A percentile compares a stretch with the other conserved stretches of the same genome.
Conservation (phyloP, 2,113 vertebrate genomes). For the Chaetops frenatus region DNA sequence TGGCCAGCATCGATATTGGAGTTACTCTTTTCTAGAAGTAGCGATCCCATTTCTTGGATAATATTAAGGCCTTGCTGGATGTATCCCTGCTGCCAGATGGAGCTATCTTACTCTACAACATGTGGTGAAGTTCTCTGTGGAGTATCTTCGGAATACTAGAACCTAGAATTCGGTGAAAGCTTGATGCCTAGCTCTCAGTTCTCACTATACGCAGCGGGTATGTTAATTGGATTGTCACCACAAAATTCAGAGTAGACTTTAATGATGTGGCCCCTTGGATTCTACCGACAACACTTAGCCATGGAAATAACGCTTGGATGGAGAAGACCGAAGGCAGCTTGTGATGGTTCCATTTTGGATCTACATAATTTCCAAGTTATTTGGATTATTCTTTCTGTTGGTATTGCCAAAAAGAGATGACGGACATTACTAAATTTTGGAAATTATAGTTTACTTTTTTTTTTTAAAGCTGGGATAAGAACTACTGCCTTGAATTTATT, state of each 20-base stretch:
- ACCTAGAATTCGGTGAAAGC: constrained; percentile 65
- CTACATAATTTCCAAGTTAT: constrained; percentile 68
- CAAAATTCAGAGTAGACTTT: constrained; percentile 61
- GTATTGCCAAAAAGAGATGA: constrained; percentile 68
- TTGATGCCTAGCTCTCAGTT: constrained; percentile 60
- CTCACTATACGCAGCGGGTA: constrained; percentile 57
- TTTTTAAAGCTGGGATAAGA: constrained; percentile 71
- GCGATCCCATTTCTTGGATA: constrained; percentile 74
- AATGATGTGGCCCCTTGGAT: constrained; percentile 71
- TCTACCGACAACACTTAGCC: constrained; percentile 69
- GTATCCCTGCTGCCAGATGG: constrained; percentile 76
- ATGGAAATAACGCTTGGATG: constrained; percentile 72
- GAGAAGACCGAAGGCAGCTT: constrained; percentile 71
- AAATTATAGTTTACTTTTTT: constrained; percentile 69
- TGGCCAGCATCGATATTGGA: constrained; percentile 73
- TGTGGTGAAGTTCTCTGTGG: constrained; percentile 69
- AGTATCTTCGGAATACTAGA: constrained; percentile 74
- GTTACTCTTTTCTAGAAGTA: constrained; percentile 74
- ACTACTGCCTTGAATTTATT: constrained; percentile 64
- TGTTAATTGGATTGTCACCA: constrained; percentile 72
- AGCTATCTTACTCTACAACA: constrained; percentile 71
- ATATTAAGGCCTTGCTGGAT: constrained; percentile 85
- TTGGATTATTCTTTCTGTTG: constrained; percentile 75
- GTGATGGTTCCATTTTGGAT: constrained; percentile 73
- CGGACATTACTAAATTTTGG: constrained; percentile 71